Base-by-base conservation (phyloP, 2,797 vertebrate genomes). In the Lepilemur ruficaudatus region DNA sequence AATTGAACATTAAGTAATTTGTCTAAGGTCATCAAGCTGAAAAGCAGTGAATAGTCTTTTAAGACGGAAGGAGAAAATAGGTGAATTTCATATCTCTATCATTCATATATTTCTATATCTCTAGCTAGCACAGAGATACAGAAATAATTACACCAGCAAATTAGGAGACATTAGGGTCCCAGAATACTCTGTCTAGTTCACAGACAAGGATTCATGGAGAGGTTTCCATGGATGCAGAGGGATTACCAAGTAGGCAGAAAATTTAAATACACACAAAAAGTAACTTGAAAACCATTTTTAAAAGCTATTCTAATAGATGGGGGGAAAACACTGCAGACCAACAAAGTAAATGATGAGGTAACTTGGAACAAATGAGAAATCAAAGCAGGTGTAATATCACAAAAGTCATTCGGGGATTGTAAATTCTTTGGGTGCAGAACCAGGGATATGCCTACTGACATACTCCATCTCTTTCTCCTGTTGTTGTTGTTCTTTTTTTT, bases 21-120 rank as follows among this genome's bases (percentile, higher is more conserved):
- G 43, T 65, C 43, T 22, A 80, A 78, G 38, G 35, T 90, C n/a
- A 73, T 38, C 32, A 28, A 90, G 22, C 20, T 52, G 41, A 86
- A 90, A 91, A 95, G 73, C 73, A 30, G 52, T 65, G n/a, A 89
- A 55, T 80, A 80, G 69, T 75, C 57, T 83, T 81, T 67, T 55
- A 86, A 67, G 20, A 79, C 61, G 70, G 43, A 57, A 35, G 70
- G 14, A 69, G 6, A 76, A 81, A 83, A 63, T 57, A 25, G 28
- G 6, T 75, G 67, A 32, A 46, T 41, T 65, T 93, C 48, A 32
- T 65, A 38, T 57, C 70, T 52, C 83, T 18, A 73, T 59, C 79
- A 46, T 23, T 41, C 17, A 20, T 30, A 1, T 61, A 67, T 59
- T 88, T 88, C 50, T 52, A 32, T 32, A 32, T 75, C 43, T 88